Evolutionary conservation across 2,888 invertebrate species (phyloP), one percentile per base, ranked within the genome.

Genomic region (Hyposoter dolosus): DNA sequence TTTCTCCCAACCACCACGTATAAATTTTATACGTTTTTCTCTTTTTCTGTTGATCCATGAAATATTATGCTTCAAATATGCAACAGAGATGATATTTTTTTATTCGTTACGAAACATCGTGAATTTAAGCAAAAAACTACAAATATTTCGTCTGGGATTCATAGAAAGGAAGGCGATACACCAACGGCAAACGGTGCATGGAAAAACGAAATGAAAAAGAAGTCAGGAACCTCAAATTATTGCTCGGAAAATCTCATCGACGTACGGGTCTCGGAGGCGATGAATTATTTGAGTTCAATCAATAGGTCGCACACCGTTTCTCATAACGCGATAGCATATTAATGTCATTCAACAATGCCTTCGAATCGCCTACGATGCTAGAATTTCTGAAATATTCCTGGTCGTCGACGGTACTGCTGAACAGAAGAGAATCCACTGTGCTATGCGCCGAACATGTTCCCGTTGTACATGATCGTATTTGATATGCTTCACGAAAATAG

Each of bases 351-450:
- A 79, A 82, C 65, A 84, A 86, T 84, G 80, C 84, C 76, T 74
- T 80, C 81, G 76, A 56, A 60, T 47, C 79, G 77, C 66, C 53
- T 40, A 45, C 81, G 76, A 40, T 47, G 72, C 50, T 82, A 74
- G 85, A 87, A 87, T 87, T 87, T 87, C 84, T 85, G 82, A 87
- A 82, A 84, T 87, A 82, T 85, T 69, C 80, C 17, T 65, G 50
- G 60, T 66, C 78, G 65, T 65, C 86, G 35, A 72, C 53, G 63
- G 56, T 50, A 68, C 35, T 43, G 53, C 77, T 53, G 60, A 74
- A 47, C 56, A 72, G 23, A 45, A 74, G 50, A 74, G 78, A 83
- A 83, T 83, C 65, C 60, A 75, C 78, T 66, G 72, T 74, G 74
- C 72, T 74, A 79, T 68, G 78, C 83, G 60, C 23, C 74, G 47